Base-by-base conservation (phyloP, 2,113 vertebrate species). In the Sinocyclocheilus anophthalmus region DNA sequence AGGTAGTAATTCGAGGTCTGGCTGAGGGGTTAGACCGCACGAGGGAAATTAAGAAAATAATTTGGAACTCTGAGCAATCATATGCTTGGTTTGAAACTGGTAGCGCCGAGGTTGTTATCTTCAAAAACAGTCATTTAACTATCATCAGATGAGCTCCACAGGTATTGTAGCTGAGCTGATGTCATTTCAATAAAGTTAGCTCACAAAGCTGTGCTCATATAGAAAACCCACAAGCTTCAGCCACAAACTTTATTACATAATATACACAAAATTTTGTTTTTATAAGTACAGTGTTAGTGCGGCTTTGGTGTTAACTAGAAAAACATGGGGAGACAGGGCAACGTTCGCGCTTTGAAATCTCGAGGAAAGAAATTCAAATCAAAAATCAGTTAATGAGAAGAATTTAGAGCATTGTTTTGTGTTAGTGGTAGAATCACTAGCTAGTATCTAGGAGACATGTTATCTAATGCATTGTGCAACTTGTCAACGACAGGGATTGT, bases 1-100 rank as follows among this genome's bases (percentile, higher is more conserved):
- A 87, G 86, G 88, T 83, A 79, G 83, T 83, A 33, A 89, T 87
- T 89, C 83, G n/a, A n/a, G n/a, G 53, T 89, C 75, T 83, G 57
- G 63, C 63, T 85, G 73, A 57, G 83, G n/a, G n/a, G n/a, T n/a
- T n/a, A n/a, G n/a, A n/a, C n/a, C n/a, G n/a, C n/a, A n/a, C n/a
- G n/a, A n/a, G n/a, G n/a, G n/a, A n/a, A n/a, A n/a, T n/a, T n/a
- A n/a, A n/a, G n/a, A n/a, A n/a, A n/a, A n/a, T n/a, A 39, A 13
- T 53, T 80, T 57, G 48, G 48, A 72, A 37, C 9, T 48, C 45
- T 45, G 9, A 45, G 42, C 42, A 11, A 11, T 45, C 42, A 45
- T 67, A 13, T 48, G 65, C 16, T 83, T 18, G 65, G 10, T n/a
- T n/a, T n/a, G n/a, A n/a, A n/a, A n/a, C n/a, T n/a, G n/a, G n/a